Evolutionary conservation across 2,888 invertebrate species (phyloP).

Genomic region (Bruchidius siliquastri): DNA sequence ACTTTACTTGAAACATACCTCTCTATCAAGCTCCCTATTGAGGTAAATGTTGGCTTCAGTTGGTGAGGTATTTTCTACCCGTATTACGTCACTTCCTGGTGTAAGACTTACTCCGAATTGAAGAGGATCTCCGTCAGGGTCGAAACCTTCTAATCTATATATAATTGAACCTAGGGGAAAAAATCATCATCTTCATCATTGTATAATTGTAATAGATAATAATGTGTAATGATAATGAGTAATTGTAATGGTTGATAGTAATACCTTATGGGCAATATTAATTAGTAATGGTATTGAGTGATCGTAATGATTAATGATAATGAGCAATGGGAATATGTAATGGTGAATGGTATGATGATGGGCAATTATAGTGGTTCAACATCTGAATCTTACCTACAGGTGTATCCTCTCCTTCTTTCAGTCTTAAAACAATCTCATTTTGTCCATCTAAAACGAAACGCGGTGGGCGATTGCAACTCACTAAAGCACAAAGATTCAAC

Average conservation of each 20-base stretch:
- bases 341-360: too few species aligned
- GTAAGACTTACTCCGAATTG: constrained; percentile 78
- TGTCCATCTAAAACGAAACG: constrained; percentile 82
- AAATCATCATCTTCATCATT: neutral
- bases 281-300: too few species aligned
- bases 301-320: too few species aligned
- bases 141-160: constrained; percentile 75
- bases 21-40: constrained; percentile 85
- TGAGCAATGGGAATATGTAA: too few species aligned
- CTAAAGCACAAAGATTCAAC: constrained; percentile 22
- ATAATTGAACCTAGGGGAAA: constrained; percentile 68
- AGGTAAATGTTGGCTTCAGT: constrained; percentile 85
- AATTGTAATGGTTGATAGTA: too few species aligned
- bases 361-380: too few species aligned
- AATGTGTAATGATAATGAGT: too few species aligned
- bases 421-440: constrained; percentile 83
- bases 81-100: constrained; percentile 76
- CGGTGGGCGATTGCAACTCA: constrained; percentile 71
- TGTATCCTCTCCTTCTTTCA: constrained; percentile 84
- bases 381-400: constrained; percentile 79
- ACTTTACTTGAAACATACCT: constrained; percentile 65
- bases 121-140: constrained; percentile 80
- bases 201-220: too few species aligned
- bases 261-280: too few species aligned
- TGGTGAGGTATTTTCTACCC: constrained; percentile 73